Conservation (phyloP, 30 jellyfish, hydroid and myxozoan species). For the Aurelia aurita complex sp. Pacific region DNA sequence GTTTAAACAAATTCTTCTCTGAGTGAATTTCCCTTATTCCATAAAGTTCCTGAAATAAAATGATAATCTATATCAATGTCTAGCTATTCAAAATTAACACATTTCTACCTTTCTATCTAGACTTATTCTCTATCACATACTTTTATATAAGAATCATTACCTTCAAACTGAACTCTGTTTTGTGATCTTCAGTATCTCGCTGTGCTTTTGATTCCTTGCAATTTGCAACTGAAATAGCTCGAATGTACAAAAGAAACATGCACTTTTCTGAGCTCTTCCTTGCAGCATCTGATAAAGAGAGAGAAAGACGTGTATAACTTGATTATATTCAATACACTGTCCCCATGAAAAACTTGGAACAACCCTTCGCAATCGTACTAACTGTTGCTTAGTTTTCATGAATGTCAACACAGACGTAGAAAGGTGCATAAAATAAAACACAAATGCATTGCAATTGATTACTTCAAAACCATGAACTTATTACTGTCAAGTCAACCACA, state of each 20-base stretch:
- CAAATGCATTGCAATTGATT: no score
- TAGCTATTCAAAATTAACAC: not conserved
- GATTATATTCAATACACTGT: no score
- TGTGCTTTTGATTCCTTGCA: slow-evolving; percentile 59
- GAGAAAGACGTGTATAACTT: not conserved
- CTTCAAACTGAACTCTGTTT: slow-evolving; percentile 77
- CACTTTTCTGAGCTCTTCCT: slow-evolving; percentile 76
- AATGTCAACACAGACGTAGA: no score
- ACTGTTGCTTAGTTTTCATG: no score
- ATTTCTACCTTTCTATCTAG: no score
- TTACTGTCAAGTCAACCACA: no score
- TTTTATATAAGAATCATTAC: slow-evolving; percentile 5
- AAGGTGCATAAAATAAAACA: no score
- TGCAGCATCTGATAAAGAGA: slow-evolving; percentile 52
- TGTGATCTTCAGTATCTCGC: slow-evolving; percentile 47
- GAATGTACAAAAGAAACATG: slow-evolving; percentile 80
- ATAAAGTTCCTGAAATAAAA: slow-evolving; percentile 88
- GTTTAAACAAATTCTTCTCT: slow-evolving; percentile 70
- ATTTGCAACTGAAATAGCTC: slow-evolving; percentile 81
- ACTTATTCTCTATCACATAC: no score
- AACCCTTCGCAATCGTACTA: no score
- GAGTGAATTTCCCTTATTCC: slow-evolving; percentile 93
- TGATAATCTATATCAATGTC: not conserved
- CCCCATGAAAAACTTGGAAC: no score
- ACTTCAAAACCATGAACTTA: no score